Percentiles rank a stretch among this genome's conserved stretches.
Conservation (phyloP, 2,113 vertebrate species). For the Ursus arctos region DNA sequence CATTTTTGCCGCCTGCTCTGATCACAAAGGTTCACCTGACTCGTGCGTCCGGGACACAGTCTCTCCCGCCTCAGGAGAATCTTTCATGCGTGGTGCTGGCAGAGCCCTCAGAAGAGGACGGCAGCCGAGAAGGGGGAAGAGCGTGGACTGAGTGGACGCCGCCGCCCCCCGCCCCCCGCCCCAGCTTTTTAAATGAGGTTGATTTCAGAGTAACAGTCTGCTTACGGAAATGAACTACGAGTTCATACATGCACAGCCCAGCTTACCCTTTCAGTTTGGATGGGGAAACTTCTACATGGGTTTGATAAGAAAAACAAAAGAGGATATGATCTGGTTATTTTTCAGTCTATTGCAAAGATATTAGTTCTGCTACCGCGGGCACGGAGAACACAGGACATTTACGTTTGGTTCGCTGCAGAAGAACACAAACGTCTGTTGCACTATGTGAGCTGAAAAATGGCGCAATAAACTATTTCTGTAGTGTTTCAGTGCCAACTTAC, state of each 20-base stretch:
- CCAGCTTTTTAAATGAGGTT: constrained; percentile 79
- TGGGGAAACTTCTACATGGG: constrained; percentile 79
- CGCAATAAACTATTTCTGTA: constrained; percentile 80
- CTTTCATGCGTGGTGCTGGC: not conserved
- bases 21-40: not conserved
- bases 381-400: constrained; percentile 76
- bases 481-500: constrained; percentile 79
- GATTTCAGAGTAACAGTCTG: constrained; percentile 81
- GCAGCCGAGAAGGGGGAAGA: not conserved
- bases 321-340: constrained; percentile 80
- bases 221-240: constrained; percentile 82
- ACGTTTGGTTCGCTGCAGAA: constrained; percentile 85
- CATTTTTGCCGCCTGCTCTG: not conserved
- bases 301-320: constrained; percentile 80
- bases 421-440: constrained; percentile 81
- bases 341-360: constrained; percentile 78
- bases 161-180: not conserved
- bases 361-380: constrained; percentile 81
- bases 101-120: not conserved
- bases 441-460: constrained; percentile 83
- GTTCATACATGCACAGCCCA: constrained; percentile 84
- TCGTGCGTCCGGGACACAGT: not conserved
- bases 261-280: constrained; percentile 79
- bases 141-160: accelerated
- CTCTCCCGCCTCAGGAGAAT: not conserved